Evolutionary conservation across 2,797 vertebrate species (phyloP).

Genomic region (Peromyscus attwateri): DNA sequence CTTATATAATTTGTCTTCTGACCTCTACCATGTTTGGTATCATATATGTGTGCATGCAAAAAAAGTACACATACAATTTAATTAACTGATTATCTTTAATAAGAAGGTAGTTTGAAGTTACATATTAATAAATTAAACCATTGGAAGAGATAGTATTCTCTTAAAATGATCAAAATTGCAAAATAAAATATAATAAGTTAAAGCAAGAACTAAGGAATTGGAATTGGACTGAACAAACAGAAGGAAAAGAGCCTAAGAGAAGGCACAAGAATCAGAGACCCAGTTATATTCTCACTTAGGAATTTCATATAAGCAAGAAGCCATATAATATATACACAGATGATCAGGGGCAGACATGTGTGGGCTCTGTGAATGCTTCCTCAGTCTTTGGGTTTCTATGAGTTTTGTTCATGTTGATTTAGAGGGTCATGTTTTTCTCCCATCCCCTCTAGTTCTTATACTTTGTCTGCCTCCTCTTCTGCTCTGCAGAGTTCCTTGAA

Average conservation of each 20-base stretch:
- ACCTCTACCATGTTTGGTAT: neutral
- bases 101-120: neutral
- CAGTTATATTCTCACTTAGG: neutral
- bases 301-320: neutral
- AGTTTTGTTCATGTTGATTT: neutral
- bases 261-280: neutral
- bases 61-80: neutral
- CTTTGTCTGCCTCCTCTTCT: neutral
- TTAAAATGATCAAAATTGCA: neutral
- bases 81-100: neutral
- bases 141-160: neutral
- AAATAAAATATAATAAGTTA: neutral
- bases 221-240: neutral
- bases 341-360: neutral
- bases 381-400: neutral
- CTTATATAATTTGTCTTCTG: neutral
- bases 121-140: neutral
- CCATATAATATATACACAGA: neutral
- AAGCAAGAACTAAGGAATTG: neutral
- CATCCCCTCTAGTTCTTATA: neutral
- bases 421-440: neutral
- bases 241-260: neutral
- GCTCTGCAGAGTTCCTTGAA: neutral
- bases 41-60: neutral
- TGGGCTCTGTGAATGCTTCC: neutral